Conservation (phyloP, 2,113 vertebrate species). For the Climacteris rufus region DNA sequence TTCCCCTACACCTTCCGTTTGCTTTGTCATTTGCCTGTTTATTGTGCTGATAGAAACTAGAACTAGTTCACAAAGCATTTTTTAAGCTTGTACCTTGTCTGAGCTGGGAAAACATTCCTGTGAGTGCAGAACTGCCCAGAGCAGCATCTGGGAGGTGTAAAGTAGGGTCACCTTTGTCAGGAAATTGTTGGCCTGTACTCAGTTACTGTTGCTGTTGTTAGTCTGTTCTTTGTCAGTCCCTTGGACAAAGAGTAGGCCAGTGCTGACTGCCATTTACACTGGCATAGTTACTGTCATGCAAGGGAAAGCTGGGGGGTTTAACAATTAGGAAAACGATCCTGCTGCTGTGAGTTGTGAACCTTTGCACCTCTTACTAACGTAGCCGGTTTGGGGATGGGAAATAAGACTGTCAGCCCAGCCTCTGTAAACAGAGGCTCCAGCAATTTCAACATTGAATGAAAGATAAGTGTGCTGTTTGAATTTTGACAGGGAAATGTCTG, state of each 20-base stretch:
- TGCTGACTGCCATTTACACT: neutral
- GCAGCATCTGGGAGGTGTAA: neutral
- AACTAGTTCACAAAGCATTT: neutral
- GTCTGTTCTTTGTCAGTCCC: neutral
- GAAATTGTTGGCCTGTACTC: neutral
- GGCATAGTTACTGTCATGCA: neutral
- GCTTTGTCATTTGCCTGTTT: neutral
- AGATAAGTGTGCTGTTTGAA: neutral
- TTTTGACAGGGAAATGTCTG: neutral
- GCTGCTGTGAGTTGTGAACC: neutral
- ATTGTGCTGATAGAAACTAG: neutral
- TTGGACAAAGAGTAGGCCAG: neutral
- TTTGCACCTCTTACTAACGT: neutral
- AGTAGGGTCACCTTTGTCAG: neutral
- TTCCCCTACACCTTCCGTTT: neutral
- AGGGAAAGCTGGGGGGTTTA: neutral
- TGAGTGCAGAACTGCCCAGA: neutral
- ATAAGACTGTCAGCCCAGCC: neutral
- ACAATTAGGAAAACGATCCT: rapidly evolving
- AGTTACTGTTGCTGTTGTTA: neutral
- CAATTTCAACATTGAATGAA: neutral
- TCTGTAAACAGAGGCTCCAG: neutral
- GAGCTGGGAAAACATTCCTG: neutral
- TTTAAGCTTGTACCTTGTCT: neutral
- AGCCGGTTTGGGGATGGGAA: neutral